Evolutionary conservation across 2,113 vertebrate species (phyloP).

Genomic region (Martes martes): DNA sequence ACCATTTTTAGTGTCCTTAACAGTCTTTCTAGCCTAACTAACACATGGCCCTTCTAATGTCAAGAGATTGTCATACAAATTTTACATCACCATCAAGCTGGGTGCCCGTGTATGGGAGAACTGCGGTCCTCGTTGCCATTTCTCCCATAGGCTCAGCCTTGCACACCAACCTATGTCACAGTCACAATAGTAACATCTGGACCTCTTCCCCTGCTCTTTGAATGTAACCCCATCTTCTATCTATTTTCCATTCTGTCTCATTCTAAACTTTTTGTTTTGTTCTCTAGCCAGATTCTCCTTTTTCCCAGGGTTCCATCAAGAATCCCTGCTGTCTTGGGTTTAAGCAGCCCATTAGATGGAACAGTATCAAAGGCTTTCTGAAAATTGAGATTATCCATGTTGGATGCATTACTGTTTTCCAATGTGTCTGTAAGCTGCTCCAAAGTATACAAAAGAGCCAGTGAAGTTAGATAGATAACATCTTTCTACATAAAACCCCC

Average conservation of each 20-base stretch:
- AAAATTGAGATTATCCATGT: slow-evolving; percentile 71
- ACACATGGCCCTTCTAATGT: not conserved
- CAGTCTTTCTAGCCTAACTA: not conserved
- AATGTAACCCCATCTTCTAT: slow-evolving; percentile 57
- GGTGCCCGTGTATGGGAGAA: not conserved
- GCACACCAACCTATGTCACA: not conserved
- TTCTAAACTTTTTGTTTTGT: slow-evolving; percentile 71
- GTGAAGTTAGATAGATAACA: slow-evolving; percentile 57
- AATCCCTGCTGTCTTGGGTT: slow-evolving; percentile 61
- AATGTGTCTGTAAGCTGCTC: slow-evolving; percentile 60
- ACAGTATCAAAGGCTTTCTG: slow-evolving; percentile 61
- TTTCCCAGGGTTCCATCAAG: slow-evolving; percentile 65
- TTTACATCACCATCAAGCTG: not conserved
- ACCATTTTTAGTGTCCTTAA: not conserved
- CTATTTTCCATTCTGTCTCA: slow-evolving; percentile 65
- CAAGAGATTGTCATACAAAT: not conserved
- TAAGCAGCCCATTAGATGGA: slow-evolving; percentile 71
- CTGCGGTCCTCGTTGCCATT: not conserved
- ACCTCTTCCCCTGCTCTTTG: slow-evolving; percentile 30
- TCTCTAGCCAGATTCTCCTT: slow-evolving; percentile 61
- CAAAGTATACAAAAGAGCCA: slow-evolving; percentile 66
- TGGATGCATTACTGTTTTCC: slow-evolving; percentile 59
- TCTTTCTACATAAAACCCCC: slow-evolving; percentile 55
- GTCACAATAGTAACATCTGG: not conserved
- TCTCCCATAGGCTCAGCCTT: not conserved